These are phyloP conservation scores for Philaenus spumarius DNA, from an alignment of 1,140 invertebrate genomes.

Conservation along the genomic window DNA sequence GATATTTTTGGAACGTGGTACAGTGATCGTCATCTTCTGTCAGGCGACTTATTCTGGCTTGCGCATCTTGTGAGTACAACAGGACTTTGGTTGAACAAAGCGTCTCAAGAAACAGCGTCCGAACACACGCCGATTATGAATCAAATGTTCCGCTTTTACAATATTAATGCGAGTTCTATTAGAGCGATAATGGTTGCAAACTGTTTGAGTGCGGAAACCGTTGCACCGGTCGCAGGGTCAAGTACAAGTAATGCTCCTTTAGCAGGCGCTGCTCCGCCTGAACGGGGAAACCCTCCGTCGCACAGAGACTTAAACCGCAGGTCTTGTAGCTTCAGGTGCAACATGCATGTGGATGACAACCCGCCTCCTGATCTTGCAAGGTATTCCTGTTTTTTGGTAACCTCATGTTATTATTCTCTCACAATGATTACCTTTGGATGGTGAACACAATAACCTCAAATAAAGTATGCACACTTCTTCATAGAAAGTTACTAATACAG, in stretches of 20 bases:
- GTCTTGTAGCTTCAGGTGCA: slow-evolving; percentile 9
- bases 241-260: not conserved
- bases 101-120: slow-evolving; percentile 65
- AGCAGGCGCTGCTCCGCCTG: slow-evolving; percentile 15
- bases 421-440: too few species aligned
- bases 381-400: not conserved
- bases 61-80: slow-evolving; percentile 72
- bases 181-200: slow-evolving; percentile 47
- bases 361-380: not conserved
- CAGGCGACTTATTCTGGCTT: slow-evolving; percentile 73
- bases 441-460: too few species aligned
- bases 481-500: too few species aligned
- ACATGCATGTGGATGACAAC: slow-evolving; percentile 14
- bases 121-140: slow-evolving; percentile 77
- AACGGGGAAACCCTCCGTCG: slow-evolving; percentile 47
- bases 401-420: not conserved
- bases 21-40: slow-evolving; percentile 72
- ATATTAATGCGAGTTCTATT: slow-evolving; percentile 73
- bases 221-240: not conserved
- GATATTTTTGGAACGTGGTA: slow-evolving; percentile 89
- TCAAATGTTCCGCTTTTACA: slow-evolving; percentile 72
- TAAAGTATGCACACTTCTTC: not conserved
- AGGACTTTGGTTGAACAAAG: slow-evolving; percentile 78
- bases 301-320: slow-evolving; percentile 41
- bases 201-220: slow-evolving; percentile 33